Evolutionary conservation across 2,113 vertebrate species (phyloP), one percentile per base, ranked within the genome.

Genomic region (Rhabdomys dilectus): DNA sequence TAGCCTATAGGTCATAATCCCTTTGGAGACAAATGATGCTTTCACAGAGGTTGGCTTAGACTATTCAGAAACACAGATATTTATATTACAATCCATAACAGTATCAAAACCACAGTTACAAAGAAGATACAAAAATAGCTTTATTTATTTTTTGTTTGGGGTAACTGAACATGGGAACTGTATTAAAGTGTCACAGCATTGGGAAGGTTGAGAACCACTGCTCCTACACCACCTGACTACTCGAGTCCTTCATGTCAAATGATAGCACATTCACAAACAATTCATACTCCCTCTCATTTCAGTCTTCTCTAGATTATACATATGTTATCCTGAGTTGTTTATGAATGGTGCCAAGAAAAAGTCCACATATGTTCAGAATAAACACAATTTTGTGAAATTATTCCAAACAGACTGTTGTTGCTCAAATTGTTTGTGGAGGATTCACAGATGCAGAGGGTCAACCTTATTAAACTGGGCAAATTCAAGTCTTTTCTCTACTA

Each of bases 401-500:
- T 58, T 62, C 72, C 51, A 58, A 24, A 29, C 39, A 48, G 29
- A n/a, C 31, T 42, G 16, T 24, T 78, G 48, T 26, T 68, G 56
- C 31, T 36, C 39, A 62, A 62, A n/a, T 36, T 72, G 26, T 39
- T 56, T 62, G n/a, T 70, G 12, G 17, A 8, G 31, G 56, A 58
- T 31, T 73, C n/a, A 45, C 31, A 45, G 60, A 70, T 31, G 48
- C 16, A 39, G 72, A 77, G 36, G 19, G 60, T 4, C 62, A 62
- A 68, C 29, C 11, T 17, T 10, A 64, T 48, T 94, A 66, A 95
- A 60, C 24, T 66, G 70, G 80, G 36, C 21, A 85, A 84, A 97
- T 80, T 90, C 51, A 93, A 90, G 24, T 88, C 58, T 90, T 53
- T 64, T 70, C 34, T 62, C 51, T 92, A 89, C 81, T 92, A 73